Evolutionary conservation across 2,113 vertebrate genomes (phyloP), one percentile per base, ranked within the genome.

Genomic region (Xiphophorus couchianus): DNA sequence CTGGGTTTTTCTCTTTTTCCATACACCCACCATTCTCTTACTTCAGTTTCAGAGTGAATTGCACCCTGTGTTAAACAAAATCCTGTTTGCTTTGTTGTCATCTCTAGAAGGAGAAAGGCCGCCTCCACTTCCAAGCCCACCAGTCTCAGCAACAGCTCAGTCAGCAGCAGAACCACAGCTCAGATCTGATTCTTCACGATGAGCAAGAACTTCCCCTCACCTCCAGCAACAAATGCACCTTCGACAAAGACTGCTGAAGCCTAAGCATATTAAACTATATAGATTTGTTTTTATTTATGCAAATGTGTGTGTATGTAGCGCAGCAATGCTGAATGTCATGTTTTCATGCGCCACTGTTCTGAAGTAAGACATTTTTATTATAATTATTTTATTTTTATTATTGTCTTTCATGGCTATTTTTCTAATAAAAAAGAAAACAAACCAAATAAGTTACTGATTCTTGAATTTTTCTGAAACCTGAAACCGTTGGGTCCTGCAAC

Each of bases 201-300:
- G n/a, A 71, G 28, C 3, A 68, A 28, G 44, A 74, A 29, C 17
- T 28, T 63, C 22, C 3, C 11, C 44, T 66, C 30, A 78, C 65
- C 35, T 74, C 39, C 61, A 74, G 84, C 35, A 62, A 2, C 37
- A 4, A 3, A 61, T 33, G 62, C 69, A 76, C 73, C 58, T 76
- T 80, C 3, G 65, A 30, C 0, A 5, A 80, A 54, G 51, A n/a
- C 51, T 64, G 19, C 66, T 31, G 7, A 70, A 42, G 28, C 78
- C 14, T 60, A 79, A 76, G 13, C 25, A 10, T n/a, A 30, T 48
- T 22, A 70, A 1, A 65, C 11, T 78, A 81, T 88, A 78, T 84
- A 80, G 82, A 1, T 33, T 12, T 74, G 30, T 31, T 63, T 37
- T 5, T 83, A 72, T 84, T 78, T 81, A 73, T 84, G 19, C 72